Base-by-base conservation (phyloP, 2,113 vertebrate species). In the Paramormyrops kingsleyae region DNA sequence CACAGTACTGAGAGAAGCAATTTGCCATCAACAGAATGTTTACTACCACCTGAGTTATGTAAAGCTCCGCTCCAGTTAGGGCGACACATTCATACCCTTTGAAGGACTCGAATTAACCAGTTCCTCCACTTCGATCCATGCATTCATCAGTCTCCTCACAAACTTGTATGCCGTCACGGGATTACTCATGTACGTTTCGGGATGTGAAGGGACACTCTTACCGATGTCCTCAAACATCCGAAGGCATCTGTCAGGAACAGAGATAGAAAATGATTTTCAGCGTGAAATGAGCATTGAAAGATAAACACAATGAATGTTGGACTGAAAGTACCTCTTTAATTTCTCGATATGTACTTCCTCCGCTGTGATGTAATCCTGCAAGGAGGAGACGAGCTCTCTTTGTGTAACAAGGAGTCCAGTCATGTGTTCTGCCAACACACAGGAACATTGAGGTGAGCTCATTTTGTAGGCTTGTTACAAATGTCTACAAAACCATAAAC, bases 121-220 rank as follows among this genome's bases (percentile, higher is more conserved):
- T 6, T 90, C 53, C 42, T 52, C 27, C 21, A 90, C 5, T 0
- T 13, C 9, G 5, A 19, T 87, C 88, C 91, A 89, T 7, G 44
- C 89, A 24, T 44, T 39, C 87, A 3, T 91, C 17, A 93, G 52
- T 13, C 80, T 91, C 62, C 89, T 90, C 59, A 92, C 89, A 15
- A 92, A 90, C 80, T 88, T 91, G 88, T 80, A 93, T 21, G 91
- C 92, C 13, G 84, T 90, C 1, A 92, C 42, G 9, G 93, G 93
- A 10, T 92, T 90, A 88, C 91, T 93, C 59, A 92, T 86, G 44
- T 91, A 59, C 0, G 35, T 62, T 77, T 92, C 90, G 21, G 89
- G 35, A 21, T 92, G 86, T 87, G 90, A 27, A 17, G 74, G 89
- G 27, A 88, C 7, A 53, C 27, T 89, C 5, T 83, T 86, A 77